Percentiles rank a stretch among this genome's conserved stretches.
phyloP scores from a whole-genome alignment of 2,797 vertebrate species.

The Gymnocypris eckloni region DNA sequence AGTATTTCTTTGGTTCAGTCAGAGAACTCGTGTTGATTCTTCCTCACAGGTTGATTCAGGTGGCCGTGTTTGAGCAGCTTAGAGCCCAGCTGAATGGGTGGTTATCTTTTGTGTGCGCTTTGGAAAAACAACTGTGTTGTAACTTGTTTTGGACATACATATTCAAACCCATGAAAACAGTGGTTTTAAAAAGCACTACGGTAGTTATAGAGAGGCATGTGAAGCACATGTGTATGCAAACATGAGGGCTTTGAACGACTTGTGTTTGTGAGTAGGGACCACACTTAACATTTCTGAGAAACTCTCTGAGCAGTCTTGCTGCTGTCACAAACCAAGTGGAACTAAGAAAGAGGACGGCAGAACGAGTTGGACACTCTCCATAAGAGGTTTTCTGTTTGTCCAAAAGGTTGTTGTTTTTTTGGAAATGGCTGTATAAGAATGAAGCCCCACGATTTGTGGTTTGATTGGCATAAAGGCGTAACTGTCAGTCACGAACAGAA shows the following conservation, averaged over 20 bases:
- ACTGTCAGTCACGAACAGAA: constrained; percentile 70
- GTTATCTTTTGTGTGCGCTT: constrained; percentile 58
- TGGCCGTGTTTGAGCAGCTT: constrained; percentile 52
- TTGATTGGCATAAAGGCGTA: constrained; percentile 72
- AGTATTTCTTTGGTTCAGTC: constrained; percentile 34
- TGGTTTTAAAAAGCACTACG: constrained; percentile 60
- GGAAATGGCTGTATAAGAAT: constrained; percentile 75
- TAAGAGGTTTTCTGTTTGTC: constrained; percentile 68
- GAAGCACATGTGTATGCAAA: constrained; percentile 53
- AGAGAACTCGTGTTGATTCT: constrained; percentile 28
- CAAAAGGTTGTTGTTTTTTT: constrained; percentile 60
- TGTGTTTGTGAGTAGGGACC: constrained; percentile 51
- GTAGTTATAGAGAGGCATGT: constrained; percentile 54
- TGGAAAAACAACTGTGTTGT: constrained; percentile 67
- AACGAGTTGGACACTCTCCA: constrained; percentile 70
- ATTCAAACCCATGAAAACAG: constrained; percentile 64
- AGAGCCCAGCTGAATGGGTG: constrained; percentile 54
- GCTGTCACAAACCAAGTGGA: constrained; percentile 60
- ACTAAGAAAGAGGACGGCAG: constrained; percentile 61
- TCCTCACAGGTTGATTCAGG: constrained; percentile 53
- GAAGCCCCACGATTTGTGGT: constrained; percentile 73
- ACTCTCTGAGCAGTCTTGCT: constrained; percentile 66
- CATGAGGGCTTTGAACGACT: constrained; percentile 53
- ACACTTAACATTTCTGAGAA: constrained; percentile 58
- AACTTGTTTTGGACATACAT: constrained; percentile 69